Percentiles rank a stretch among this genome's conserved stretches.
These are phyloP conservation scores for Neosilurus mollespiculum DNA, from an alignment of 2,797 vertebrate genomes.

Conservation along the genomic window DNA sequence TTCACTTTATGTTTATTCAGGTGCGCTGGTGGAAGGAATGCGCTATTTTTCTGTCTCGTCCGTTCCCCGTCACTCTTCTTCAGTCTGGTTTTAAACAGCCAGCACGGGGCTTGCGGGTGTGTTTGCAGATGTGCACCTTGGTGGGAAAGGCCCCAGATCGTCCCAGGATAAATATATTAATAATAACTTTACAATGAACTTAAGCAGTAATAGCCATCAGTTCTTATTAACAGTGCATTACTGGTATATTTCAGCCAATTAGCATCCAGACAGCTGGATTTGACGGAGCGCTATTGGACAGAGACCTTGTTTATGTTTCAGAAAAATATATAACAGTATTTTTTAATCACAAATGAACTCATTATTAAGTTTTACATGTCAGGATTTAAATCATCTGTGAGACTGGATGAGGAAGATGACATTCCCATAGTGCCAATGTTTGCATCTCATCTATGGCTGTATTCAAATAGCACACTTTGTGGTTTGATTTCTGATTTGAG, in stretches of 20 bases:
- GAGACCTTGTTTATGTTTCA: not conserved
- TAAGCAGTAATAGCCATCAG: not conserved
- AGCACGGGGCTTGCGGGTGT: constrained; percentile 19
- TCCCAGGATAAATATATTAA: constrained; percentile 25
- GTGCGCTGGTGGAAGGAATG: constrained; percentile 75
- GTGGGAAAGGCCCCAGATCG: constrained; percentile 41
- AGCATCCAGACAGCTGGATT: not conserved
- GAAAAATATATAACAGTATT: not conserved
- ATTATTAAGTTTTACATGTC: not conserved
- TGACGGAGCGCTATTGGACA: not conserved
- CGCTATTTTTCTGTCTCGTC: constrained; percentile 21
- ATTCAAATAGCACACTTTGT: not conserved
- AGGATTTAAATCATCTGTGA: not conserved
- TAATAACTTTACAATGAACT: not conserved
- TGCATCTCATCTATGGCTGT: not conserved
- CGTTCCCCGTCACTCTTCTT: constrained; percentile 17
- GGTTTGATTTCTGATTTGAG: not conserved
- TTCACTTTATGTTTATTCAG: constrained; percentile 90
- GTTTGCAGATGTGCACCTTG: not conserved
- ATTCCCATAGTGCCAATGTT: not conserved
- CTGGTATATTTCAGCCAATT: not conserved
- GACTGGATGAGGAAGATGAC: not conserved
- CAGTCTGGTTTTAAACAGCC: not conserved
- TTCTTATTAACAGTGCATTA: not conserved
- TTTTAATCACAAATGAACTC: not conserved